Percentiles rank a stretch among this genome's conserved stretches.
Evolutionary conservation across 2,113 vertebrate species (phyloP).

Genomic region (Melozone crissalis): DNA sequence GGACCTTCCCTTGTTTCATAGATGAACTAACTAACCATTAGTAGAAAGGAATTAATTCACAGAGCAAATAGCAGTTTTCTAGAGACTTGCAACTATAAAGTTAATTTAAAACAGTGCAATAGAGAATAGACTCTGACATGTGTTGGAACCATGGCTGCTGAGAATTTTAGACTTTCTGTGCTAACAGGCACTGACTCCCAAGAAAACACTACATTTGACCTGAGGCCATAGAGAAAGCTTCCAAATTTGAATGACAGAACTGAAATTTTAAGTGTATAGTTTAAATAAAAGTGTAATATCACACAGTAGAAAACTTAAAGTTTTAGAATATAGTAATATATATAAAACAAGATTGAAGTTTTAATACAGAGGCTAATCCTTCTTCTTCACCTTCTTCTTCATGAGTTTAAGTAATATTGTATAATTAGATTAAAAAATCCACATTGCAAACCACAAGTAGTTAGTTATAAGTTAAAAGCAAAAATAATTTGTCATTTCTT

Average conservation of each 20-base stretch:
- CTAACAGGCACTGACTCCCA: background rate
- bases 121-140: background rate
- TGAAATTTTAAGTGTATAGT: background rate
- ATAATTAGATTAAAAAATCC: background rate
- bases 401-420: background rate
- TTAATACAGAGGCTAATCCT: background rate
- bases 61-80: background rate
- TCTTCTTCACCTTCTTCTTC: background rate
- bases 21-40: background rate
- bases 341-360: background rate
- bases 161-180: background rate
- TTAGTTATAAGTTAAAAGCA: background rate
- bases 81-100: background rate
- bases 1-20: background rate
- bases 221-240: background rate
- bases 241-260: background rate
- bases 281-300: background rate
- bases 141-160: background rate
- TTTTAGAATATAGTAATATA: background rate
- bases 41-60: slow-evolving; percentile 3
- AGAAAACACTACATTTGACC: background rate
- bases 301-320: background rate
- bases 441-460: background rate
- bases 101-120: background rate
- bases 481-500: background rate